These are phyloP conservation scores for Apeira syringaria DNA, from an alignment of 2,888 invertebrate genomes.

Conservation along the genomic window DNA sequence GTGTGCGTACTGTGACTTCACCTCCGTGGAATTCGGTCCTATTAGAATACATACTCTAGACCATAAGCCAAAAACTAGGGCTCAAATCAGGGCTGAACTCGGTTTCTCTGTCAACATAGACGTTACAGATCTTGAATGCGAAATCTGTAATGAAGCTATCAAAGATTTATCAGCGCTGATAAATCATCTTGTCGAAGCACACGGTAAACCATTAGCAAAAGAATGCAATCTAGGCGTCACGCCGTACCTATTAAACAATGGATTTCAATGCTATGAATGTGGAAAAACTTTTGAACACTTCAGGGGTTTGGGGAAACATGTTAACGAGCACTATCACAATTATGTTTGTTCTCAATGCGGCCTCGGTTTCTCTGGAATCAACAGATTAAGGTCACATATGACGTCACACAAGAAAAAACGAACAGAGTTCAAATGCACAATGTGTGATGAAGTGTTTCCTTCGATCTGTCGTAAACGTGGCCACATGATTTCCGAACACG, in stretches of 20 bases:
- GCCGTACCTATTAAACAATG: conserved; percentile 4
- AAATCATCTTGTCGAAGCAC: conserved; percentile 13
- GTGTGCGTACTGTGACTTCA: conserved; percentile 55
- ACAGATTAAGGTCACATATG: not conserved
- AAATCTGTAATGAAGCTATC: conserved; percentile 2
- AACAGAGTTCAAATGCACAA: conserved; percentile 34
- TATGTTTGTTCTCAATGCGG: conserved; percentile 33
- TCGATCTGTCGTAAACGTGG: conserved; percentile 36
- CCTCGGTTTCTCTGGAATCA: conserved; percentile 39
- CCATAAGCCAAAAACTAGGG: not conserved
- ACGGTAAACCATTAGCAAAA: conserved; percentile 3
- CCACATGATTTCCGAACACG: conserved; percentile 51
- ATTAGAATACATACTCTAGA: conserved; percentile 1
- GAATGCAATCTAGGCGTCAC: conserved; percentile 3
- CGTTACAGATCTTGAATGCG: conserved; percentile 11
- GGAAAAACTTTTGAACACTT: conserved; percentile 6
- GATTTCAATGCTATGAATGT: conserved; percentile 8
- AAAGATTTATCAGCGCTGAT: conserved; percentile 1
- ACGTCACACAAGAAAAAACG: conserved; percentile 30
- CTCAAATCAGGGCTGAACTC: not conserved
- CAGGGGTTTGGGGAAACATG: conserved; percentile 40
- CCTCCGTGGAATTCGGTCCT: conserved; percentile 1
- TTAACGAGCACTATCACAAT: conserved; percentile 43
- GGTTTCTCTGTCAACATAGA: not conserved
- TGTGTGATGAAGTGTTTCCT: conserved; percentile 30